These are phyloP conservation scores for Hypsopygia costalis DNA, from an alignment of 2,888 invertebrate species.

Conservation along the genomic window DNA sequence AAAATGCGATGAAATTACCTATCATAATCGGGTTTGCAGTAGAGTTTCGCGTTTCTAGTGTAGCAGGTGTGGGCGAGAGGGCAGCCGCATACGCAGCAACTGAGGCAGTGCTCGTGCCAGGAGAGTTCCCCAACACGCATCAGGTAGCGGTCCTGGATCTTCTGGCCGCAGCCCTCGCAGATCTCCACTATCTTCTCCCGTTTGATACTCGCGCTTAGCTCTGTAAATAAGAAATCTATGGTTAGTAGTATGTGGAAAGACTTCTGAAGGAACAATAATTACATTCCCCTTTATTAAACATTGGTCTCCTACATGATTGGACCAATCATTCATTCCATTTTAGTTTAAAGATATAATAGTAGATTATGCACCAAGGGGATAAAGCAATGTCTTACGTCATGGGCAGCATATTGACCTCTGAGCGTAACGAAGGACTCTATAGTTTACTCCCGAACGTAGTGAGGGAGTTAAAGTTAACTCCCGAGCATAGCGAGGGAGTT, in stretches of 20 bases:
- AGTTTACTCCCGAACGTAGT: no score
- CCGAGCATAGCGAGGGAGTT: no score
- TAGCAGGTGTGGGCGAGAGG: slow-evolving; percentile 96
- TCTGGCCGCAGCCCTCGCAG: slow-evolving; percentile 97
- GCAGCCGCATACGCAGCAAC: slow-evolving; percentile 95
- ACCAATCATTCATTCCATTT: no score
- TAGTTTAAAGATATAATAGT: no score
- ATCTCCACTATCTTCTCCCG: slow-evolving; percentile 91
- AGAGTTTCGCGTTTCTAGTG: slow-evolving; percentile 95
- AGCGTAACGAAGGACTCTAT: no score
- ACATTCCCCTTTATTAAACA: no score
- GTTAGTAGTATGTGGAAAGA: slow-evolving; percentile 53
- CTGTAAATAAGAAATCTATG: slow-evolving; percentile 41
- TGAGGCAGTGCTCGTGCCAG: slow-evolving; percentile 98
- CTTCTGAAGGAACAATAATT: background rate
- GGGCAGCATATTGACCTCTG: no score
- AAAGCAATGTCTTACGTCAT: no score
- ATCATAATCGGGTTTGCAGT: slow-evolving; percentile 98
- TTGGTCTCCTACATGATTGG: no score
- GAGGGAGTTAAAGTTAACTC: no score
- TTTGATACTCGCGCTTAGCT: slow-evolving; percentile 82
- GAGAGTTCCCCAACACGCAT: slow-evolving; percentile 96
- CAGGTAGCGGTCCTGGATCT: slow-evolving; percentile 96
- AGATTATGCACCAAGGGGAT: no score
- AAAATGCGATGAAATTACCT: slow-evolving; percentile 79